phyloP scores from a whole-genome alignment of 2,888 invertebrate species.

The Drosophila mulleri region DNA sequence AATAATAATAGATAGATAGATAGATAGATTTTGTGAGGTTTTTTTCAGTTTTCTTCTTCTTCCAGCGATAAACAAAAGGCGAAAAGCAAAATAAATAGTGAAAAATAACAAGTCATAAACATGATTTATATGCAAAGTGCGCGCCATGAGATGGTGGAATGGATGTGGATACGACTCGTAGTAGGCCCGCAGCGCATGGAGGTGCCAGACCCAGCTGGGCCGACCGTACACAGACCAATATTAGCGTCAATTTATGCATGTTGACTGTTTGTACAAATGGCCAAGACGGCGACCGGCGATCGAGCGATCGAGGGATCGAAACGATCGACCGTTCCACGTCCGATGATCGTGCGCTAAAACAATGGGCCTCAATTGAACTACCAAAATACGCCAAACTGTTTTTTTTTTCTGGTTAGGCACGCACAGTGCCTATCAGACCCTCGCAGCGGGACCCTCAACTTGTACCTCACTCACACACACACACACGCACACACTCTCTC shows the following conservation, averaged over 20 bases:
- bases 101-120: conserved; percentile 81
- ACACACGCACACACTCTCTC: conserved; percentile 9
- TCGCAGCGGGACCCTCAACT: conserved; percentile 61
- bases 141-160: conserved; percentile 50
- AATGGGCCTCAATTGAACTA: conserved; percentile 77
- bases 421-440: conserved; percentile 56
- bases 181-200: conserved; percentile 5
- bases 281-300: conserved; percentile 7
- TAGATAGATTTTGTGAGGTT: conserved; percentile 19
- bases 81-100: conserved; percentile 75
- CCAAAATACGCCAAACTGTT: conserved; percentile 71
- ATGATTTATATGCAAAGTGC: conserved; percentile 81
- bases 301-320: conserved; percentile 23
- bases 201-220: conserved; percentile 25
- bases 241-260: conserved; percentile 80
- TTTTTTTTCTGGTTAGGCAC: conserved; percentile 69
- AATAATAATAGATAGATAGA: conserved; percentile 12
- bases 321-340: conserved; percentile 2
- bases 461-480: not conserved
- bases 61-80: conserved; percentile 66
- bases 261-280: conserved; percentile 71
- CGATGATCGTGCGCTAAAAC: conserved; percentile 62
- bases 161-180: conserved; percentile 1
- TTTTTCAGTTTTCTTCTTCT: conserved; percentile 35
- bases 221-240: conserved; percentile 53